phyloP scores from a whole-genome alignment of 2,797 vertebrate genomes.

The Crossoptilon crossoptilon region DNA sequence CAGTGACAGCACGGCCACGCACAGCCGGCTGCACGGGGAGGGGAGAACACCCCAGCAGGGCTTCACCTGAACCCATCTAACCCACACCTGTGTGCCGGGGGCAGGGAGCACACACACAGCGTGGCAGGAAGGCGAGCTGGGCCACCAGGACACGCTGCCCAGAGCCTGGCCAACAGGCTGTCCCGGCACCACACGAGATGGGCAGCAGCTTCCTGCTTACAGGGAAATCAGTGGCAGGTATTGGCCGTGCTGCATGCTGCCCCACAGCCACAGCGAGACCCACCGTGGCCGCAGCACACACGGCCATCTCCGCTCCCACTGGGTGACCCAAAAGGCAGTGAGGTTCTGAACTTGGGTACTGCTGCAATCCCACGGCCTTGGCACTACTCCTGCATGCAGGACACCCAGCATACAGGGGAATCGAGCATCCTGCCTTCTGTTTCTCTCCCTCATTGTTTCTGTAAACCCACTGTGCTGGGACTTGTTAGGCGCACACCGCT shows the following conservation, averaged over 20 bases:
- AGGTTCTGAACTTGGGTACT: not conserved
- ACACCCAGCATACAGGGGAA: not conserved
- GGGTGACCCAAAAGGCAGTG: not conserved
- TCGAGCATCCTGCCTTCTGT: not conserved
- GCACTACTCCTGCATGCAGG: rapidly evolving
- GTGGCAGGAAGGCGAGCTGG: rapidly evolving
- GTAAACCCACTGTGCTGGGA: not conserved
- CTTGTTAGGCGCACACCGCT: rapidly evolving
- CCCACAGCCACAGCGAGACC: not conserved
- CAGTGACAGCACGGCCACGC: not conserved
- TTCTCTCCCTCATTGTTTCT: not conserved
- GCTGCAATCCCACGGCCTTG: not conserved
- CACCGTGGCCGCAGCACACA: not conserved
- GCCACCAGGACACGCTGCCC: rapidly evolving
- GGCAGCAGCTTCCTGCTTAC: not conserved
- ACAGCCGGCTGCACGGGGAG: not conserved
- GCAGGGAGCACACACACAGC: not conserved
- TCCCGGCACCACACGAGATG: rapidly evolving
- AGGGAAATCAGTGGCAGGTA: not conserved
- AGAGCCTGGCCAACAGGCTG: not conserved
- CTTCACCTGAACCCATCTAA: not conserved
- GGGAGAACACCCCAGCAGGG: rapidly evolving
- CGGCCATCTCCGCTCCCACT: rapidly evolving
- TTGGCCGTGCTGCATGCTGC: too few relatives aligned
- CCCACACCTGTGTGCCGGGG: not conserved